Evolutionary conservation across 2,797 vertebrate species (phyloP).

Genomic region (Diceros bicornis): DNA sequence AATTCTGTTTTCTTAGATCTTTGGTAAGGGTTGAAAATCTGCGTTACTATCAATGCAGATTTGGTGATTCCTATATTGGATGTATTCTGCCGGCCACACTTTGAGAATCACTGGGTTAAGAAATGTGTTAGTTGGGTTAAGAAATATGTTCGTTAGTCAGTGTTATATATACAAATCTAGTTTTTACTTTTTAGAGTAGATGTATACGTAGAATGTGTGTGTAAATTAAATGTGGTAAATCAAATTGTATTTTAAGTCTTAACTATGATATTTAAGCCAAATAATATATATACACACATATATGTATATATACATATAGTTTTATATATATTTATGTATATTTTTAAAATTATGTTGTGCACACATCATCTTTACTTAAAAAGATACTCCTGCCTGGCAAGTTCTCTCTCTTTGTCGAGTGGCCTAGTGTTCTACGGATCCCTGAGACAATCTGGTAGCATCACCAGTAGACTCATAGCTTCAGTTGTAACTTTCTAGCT

Average conservation of each 20-base stretch:
- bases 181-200: constrained; percentile 26
- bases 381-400: background rate
- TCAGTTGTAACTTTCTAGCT: background rate
- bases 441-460: background rate
- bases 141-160: background rate
- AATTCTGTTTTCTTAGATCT: constrained; percentile 5
- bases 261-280: constrained; percentile 13
- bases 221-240: constrained; percentile 28
- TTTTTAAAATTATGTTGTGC: background rate
- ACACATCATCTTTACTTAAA: constrained; percentile 8
- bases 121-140: background rate
- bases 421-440: background rate
- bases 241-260: constrained; percentile 15
- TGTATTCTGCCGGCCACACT: background rate
- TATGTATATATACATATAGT: background rate
- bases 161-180: background rate
- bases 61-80: background rate
- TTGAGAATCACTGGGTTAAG: background rate
- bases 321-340: background rate
- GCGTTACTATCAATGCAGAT: background rate
- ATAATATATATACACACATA: background rate
- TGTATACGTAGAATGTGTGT: background rate
- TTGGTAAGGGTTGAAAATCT: background rate
- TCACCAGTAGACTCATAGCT: background rate
- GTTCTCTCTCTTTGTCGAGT: background rate